Evolutionary conservation across 2,113 vertebrate genomes (phyloP), one percentile per base, ranked within the genome.

Genomic region (Perca flavescens): DNA sequence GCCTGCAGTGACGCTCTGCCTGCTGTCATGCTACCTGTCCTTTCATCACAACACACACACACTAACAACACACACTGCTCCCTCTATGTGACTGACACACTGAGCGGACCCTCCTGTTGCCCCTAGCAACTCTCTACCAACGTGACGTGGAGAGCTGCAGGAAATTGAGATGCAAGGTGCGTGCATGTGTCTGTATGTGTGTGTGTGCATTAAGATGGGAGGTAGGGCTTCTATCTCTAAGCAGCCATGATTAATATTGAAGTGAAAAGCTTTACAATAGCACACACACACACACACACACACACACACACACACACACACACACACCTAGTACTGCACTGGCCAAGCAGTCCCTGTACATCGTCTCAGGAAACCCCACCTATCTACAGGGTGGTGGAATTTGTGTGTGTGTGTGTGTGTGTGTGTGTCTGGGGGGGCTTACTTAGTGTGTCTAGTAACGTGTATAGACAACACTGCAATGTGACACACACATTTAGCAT

Each of bases 211-310:
- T 89, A 60, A 75, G 77, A 89, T 79, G 80, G 60, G 50, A 80
- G 65, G 73, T 49, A 16, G 69, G 3, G 61, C 19, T 53, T 79
- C 56, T 62, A 63, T 80, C 75, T 85, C 78, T 80, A 50, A 84
- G 87, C 25, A 62, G 64, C 72, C 28, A 88, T 84, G 86, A 94
- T 92, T 88, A 92, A 93, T 91, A 90, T 91, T 84, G 84, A 90
- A 85, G 87, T 82, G 69, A 65, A 83, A 66, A 40, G 67, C 52
- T 47, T 61, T 47, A 66, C 46, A 14, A 58, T 21, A 34, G 5
- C 5, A 74, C 7, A 62, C 72, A 36, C 14, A 49, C 14, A 49
- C 47, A 49, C 47, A 16, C 3, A 15, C 1, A n/a, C 11, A 12
- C 1, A 46, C 36, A 2, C 54, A 47, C 53, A 14, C 1, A 6